Base-by-base conservation (phyloP, 2,113 vertebrate species). In the Megalops atlanticus region DNA sequence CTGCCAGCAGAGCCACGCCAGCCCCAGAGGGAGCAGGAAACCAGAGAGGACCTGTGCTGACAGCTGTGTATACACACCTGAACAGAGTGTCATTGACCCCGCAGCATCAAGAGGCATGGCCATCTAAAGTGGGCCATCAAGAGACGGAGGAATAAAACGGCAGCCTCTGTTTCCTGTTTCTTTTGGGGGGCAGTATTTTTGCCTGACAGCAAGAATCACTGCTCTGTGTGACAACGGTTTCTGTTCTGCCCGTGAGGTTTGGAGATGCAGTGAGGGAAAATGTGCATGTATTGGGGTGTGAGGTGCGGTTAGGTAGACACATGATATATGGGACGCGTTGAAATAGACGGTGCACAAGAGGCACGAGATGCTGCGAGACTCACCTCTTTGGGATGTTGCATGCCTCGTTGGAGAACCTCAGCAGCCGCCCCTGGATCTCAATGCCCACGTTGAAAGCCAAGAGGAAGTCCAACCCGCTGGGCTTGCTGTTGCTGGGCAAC, bases 331-430 rank as follows among this genome's bases (percentile, higher is more conserved):
- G 27, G 33, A 36, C 33, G 12, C 33, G 15, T 21, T 40, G 36
- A 73, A 31, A 54, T 11, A 54, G 2, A 18, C 49, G 24, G 49
- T 24, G 2, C 49, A 54, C 15, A 18, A 2, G 15, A 54, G 38
- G 6, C 16, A 36, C 64, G 18, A 58, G 24, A 76, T 24, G 16
- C 40, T 38, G 45, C 24, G 80, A 49, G 5, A 39, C 90, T 89
- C 84, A 97, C 96, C 94, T 96, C 81, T 96, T 96, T 5, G 96
- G 96, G 74, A 97, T 97, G 88, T 96, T 87, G 8, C 88, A 86
- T 80, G 96, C 95, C 84, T 97, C 95, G 0, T 86, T 93, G 85
- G 96, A 97, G 92, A 96, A 97, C 82, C 93, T 92, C 95, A 97
- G 92, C 77, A 97, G 93, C 77, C 94, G 91, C 12, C 96, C 96